Evolutionary conservation across 2,888 invertebrate genomes (phyloP).

Genomic region (Diaperis boleti): DNA sequence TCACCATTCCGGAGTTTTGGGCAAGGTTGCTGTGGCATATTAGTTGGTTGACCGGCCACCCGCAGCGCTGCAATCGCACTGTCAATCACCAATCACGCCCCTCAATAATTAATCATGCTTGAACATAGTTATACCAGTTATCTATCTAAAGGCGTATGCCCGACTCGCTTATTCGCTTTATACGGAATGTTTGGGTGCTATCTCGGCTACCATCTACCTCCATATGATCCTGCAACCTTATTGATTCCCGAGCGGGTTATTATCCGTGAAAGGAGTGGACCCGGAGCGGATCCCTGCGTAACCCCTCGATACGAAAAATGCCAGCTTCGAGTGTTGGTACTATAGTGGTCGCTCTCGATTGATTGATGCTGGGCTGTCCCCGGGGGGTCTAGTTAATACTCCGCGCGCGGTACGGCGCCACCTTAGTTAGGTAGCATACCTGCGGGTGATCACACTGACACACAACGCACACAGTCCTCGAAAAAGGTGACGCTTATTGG

Average conservation of each 20-base stretch:
- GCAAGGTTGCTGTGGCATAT: constrained; percentile 22
- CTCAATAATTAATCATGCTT: constrained; percentile 65
- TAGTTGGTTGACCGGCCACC: constrained; percentile 57
- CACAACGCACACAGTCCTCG: constrained; percentile 42
- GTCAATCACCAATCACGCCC: constrained; percentile 66
- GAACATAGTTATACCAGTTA: constrained; percentile 53
- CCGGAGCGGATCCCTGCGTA: background rate
- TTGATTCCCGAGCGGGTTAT: constrained; percentile 12
- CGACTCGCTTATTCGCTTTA: constrained; percentile 37
- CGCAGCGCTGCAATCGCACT: constrained; percentile 64
- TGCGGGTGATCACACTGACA: constrained; percentile 61
- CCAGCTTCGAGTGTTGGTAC: background rate
- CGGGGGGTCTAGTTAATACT: constrained; percentile 60
- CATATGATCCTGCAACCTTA: constrained; percentile 22
- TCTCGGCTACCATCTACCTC: constrained; percentile 28
- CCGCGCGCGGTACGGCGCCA: constrained; percentile 58
- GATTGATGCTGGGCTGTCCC: constrained; percentile 39
- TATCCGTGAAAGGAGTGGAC: constrained; percentile 1
- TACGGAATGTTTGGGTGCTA: constrained; percentile 38
- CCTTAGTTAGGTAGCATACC: constrained; percentile 62
- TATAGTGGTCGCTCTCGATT: constrained; percentile 21
- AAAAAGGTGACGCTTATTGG: constrained; percentile 36
- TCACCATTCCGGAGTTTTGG: background rate
- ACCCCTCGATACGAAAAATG: background rate
- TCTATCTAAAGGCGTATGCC: constrained; percentile 44